Evolutionary conservation across 2,888 invertebrate species (phyloP).

Genomic region (Drosophila maculinotata): DNA sequence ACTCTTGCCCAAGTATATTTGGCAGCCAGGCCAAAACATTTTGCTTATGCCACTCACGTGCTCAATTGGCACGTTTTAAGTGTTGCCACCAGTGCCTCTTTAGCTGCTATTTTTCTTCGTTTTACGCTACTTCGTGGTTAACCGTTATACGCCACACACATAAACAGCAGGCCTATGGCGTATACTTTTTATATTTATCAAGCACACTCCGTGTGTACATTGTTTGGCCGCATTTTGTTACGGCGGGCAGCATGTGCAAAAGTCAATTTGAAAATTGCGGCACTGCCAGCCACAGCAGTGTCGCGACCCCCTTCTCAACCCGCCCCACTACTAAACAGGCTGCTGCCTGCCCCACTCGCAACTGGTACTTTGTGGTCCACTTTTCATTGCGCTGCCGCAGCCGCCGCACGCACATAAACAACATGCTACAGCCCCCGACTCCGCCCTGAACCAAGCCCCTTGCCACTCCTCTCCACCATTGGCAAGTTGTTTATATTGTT

Average conservation of each 20-base stretch:
- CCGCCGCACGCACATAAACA: conserved; percentile 57
- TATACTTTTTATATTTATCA: conserved; percentile 27
- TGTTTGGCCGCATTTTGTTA: conserved; percentile 71
- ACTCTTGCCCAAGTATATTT: conserved; percentile 40
- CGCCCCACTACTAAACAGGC: conserved; percentile 39
- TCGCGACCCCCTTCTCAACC: conserved; percentile 27
- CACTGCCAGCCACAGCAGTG: conserved; percentile 41
- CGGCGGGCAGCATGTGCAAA: conserved; percentile 78
- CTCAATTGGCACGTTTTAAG: conserved; percentile 70
- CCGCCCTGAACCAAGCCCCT: background rate
- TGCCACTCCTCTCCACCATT: conserved; percentile 1
- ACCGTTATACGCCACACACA: conserved; percentile 28
- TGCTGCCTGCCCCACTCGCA: conserved; percentile 24
- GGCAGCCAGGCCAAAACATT: conserved; percentile 34
- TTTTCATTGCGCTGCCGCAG: conserved; percentile 50
- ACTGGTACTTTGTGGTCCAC: conserved; percentile 73
- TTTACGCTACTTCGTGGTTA: conserved; percentile 53
- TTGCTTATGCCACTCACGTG: conserved; percentile 69
- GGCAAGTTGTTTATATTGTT: conserved; percentile 77
- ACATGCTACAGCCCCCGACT: conserved; percentile 36
- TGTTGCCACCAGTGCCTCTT: conserved; percentile 59
- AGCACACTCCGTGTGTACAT: conserved; percentile 37
- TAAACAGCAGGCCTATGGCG: conserved; percentile 35
- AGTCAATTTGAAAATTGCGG: conserved; percentile 80
- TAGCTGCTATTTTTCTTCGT: conserved; percentile 38